These are phyloP conservation scores for Proteles cristata DNA, from an alignment of 2,113 vertebrate genomes.

Conservation along the genomic window DNA sequence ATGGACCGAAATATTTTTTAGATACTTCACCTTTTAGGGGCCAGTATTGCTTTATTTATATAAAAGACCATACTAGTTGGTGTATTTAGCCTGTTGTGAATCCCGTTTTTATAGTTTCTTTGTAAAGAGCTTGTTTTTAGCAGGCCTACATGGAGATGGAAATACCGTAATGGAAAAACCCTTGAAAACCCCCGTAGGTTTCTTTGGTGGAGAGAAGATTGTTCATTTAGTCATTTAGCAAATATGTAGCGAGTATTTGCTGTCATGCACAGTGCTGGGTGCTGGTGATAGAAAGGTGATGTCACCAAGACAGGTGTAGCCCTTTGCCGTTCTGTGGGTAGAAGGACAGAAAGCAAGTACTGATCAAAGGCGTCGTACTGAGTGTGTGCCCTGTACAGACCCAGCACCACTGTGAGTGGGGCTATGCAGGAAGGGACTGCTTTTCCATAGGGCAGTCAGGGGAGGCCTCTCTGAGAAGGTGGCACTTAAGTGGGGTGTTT, in stretches of 20 bases:
- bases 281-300: background rate
- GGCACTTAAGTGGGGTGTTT: background rate
- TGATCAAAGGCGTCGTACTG: background rate
- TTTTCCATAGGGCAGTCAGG: background rate
- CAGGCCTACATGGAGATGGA: slow-evolving; percentile 7
- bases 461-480: background rate
- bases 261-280: background rate
- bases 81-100: background rate
- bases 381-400: background rate
- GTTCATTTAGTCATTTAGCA: background rate
- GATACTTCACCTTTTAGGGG: background rate
- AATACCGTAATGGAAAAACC: background rate
- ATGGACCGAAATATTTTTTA: background rate
- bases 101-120: background rate
- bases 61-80: background rate
- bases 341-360: background rate
- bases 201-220: background rate
- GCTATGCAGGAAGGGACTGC: background rate
- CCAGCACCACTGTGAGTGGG: background rate
- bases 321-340: background rate
- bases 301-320: background rate
- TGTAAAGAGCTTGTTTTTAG: background rate
- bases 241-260: background rate
- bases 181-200: background rate
- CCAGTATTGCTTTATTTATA: background rate